Percentiles rank a stretch among this genome's conserved stretches.
phyloP scores from a whole-genome alignment of 2,888 invertebrate species.

The Invenusta paracnida region DNA sequence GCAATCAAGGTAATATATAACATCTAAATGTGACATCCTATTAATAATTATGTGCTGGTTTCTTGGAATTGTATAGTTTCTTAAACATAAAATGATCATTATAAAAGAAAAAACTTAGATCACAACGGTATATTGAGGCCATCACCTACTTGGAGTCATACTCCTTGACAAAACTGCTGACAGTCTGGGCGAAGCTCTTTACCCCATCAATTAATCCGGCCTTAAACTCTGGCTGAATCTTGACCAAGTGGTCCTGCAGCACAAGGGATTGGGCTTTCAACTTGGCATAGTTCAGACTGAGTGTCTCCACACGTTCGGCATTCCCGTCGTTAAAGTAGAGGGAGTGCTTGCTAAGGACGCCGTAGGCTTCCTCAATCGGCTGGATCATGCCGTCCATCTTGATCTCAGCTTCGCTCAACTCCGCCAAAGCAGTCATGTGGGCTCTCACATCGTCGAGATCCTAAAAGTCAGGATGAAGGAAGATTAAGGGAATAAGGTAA shows the following conservation, averaged over 20 bases:
- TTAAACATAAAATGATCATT: no score
- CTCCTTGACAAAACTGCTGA: slow-evolving; percentile 59
- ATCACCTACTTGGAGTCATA: slow-evolving; percentile 58
- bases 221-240: slow-evolving; percentile 82
- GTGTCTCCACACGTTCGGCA: slow-evolving; percentile 81
- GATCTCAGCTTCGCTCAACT: slow-evolving; percentile 87
- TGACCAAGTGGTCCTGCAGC: slow-evolving; percentile 75
- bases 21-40: no score
- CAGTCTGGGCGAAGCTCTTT: slow-evolving; percentile 73
- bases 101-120: not conserved
- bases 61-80: no score
- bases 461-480: slow-evolving; percentile 60
- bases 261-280: slow-evolving; percentile 64
- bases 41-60: no score
- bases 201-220: slow-evolving; percentile 76
- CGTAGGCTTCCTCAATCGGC: slow-evolving; percentile 91
- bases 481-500: no score
- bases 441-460: slow-evolving; percentile 88
- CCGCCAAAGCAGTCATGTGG: slow-evolving; percentile 84
- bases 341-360: slow-evolving; percentile 79
- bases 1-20: no score
- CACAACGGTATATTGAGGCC: not conserved
- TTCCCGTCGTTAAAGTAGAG: slow-evolving; percentile 82
- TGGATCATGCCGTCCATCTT: slow-evolving; percentile 88
- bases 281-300: slow-evolving; percentile 82